Percentiles rank a stretch among this genome's conserved stretches.
phyloP scores from a whole-genome alignment of 2,888 invertebrate species.

The Acleris holmiana region DNA sequence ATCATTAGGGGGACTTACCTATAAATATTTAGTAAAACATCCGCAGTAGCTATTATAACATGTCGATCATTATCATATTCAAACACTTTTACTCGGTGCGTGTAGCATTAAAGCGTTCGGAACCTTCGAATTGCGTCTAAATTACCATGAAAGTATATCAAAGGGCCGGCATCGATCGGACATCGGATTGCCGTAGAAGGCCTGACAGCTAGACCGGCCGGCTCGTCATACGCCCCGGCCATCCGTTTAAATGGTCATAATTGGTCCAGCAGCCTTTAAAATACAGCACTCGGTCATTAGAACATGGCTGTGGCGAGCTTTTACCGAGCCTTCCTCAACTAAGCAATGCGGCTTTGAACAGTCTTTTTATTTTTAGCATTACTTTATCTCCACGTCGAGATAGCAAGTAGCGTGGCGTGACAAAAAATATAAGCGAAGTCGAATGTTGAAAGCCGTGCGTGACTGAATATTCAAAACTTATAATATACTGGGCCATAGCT shows the following conservation, averaged over 20 bases:
- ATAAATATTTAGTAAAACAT: conserved; percentile 49
- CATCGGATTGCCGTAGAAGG: conserved; percentile 76
- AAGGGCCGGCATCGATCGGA: conserved; percentile 68
- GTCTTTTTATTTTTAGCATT: conserved; percentile 2
- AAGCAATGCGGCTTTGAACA: conserved; percentile 9
- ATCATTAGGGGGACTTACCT: conserved; percentile 38
- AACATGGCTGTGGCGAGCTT: conserved; percentile 53
- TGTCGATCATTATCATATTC: conserved; percentile 50
- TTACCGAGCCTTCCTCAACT: conserved; percentile 27
- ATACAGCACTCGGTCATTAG: conserved; percentile 68
- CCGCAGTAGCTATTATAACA: conserved; percentile 42
- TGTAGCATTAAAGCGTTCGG: conserved; percentile 45
- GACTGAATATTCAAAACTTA: conserved; percentile 74
- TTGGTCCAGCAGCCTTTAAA: conserved; percentile 69
- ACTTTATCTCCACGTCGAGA: conserved; percentile 6
- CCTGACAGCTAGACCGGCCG: conserved; percentile 63
- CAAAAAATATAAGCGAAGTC: conserved; percentile 49
- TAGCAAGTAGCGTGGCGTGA: conserved; percentile 45
- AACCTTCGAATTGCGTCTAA: conserved; percentile 64
- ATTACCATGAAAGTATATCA: conserved; percentile 69
- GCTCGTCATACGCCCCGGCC: conserved; percentile 67
- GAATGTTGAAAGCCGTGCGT: conserved; percentile 70
- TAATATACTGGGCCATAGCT: conserved; percentile 67
- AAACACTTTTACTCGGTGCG: conserved; percentile 41
- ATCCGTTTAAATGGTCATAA: conserved; percentile 79